phyloP scores from a whole-genome alignment of 2,888 invertebrate genomes.

The Poecilus cupreus region DNA sequence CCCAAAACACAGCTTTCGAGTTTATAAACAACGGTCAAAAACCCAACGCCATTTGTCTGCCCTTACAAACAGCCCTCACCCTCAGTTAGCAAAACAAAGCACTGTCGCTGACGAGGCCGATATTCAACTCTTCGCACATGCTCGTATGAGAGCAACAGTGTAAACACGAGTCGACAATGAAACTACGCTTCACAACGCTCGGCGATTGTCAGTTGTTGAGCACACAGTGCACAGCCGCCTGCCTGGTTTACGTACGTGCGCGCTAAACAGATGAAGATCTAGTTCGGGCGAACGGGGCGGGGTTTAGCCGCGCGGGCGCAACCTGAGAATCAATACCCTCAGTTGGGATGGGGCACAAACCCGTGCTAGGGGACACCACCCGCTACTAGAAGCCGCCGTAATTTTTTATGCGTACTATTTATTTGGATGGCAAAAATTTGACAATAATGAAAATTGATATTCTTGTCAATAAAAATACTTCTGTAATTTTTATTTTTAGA shows the following conservation, averaged over 20 bases:
- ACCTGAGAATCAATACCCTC: not conserved
- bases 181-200: constrained; percentile 1
- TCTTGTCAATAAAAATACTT: too few species aligned
- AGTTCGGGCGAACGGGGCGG: constrained; percentile 5
- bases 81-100: constrained; percentile 37
- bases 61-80: not conserved
- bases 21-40: constrained; percentile 7
- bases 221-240: not conserved
- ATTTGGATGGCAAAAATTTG: too few species aligned
- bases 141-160: constrained; percentile 50
- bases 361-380: not conserved
- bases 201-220: constrained; percentile 21
- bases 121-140: constrained; percentile 53
- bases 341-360: not conserved
- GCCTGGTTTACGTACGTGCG: not conserved
- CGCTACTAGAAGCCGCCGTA: too few species aligned
- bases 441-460: too few species aligned
- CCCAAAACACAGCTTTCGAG: not conserved
- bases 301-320: not conserved
- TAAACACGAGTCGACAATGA: constrained; percentile 46
- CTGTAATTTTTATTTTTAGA: too few species aligned
- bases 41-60: constrained; percentile 28
- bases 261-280: constrained; percentile 3
- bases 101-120: not conserved
- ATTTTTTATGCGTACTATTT: too few species aligned